Conservation (phyloP, 2,113 vertebrate species). For the Alouatta palliata region DNA sequence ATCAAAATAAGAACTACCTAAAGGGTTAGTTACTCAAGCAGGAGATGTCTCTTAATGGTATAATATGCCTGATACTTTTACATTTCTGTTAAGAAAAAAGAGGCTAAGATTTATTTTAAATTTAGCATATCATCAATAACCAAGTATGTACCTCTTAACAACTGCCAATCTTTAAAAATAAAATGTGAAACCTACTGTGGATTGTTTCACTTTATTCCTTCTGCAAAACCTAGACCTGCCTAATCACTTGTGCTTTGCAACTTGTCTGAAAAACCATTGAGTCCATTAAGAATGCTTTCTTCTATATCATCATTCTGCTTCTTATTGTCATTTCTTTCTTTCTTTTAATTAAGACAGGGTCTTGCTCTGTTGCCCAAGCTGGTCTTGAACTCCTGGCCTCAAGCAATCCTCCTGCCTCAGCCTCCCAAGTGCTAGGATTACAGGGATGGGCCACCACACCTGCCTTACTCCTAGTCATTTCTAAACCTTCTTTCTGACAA, state of each 20-base stretch:
- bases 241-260: not conserved
- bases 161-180: constrained; percentile 17
- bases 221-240: constrained; percentile 12
- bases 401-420: no score
- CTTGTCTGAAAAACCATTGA: constrained; percentile 15
- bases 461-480: constrained; percentile 3
- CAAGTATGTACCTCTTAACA: not conserved
- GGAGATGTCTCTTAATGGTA: not conserved
- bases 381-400: no score
- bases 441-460: no score
- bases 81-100: constrained; percentile 36
- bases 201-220: not conserved
- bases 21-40: not conserved
- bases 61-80: not conserved
- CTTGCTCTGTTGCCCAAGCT: no score
- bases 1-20: constrained; percentile 6
- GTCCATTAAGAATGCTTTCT: not conserved
- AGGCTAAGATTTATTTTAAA: not conserved
- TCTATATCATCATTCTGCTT: not conserved
- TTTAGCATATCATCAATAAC: constrained; percentile 24
- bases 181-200: constrained; percentile 24
- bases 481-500: constrained; percentile 1
- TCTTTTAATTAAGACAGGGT: no score
- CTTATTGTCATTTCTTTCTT: not conserved
- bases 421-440: no score